A percentile compares a stretch with the other conserved stretches of the same genome.
Conservation (phyloP, 2,113 vertebrate genomes). For the Mormoops blainvillei region DNA sequence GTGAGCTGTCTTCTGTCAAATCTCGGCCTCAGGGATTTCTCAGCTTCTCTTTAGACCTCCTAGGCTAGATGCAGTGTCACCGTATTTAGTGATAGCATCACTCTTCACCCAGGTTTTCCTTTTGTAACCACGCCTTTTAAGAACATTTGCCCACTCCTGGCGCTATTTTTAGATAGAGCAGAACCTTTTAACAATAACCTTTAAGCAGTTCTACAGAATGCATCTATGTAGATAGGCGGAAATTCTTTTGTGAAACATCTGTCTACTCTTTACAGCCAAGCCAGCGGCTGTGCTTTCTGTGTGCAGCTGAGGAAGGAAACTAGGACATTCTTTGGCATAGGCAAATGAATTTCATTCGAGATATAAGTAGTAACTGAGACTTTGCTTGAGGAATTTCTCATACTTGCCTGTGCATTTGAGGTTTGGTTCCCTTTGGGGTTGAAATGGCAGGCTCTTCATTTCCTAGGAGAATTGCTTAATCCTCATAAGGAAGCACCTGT, state of each 20-base stretch:
- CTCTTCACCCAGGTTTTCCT: too few species aligned
- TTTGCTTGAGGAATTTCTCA: neutral
- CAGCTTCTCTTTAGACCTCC: too few species aligned
- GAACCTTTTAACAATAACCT: neutral
- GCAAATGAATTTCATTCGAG: neutral
- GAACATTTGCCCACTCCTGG: neutral
- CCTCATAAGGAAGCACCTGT: neutral
- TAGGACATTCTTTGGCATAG: neutral
- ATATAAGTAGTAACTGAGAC: neutral
- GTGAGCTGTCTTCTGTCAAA: rapidly evolving
- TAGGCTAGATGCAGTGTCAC: rapidly evolving
- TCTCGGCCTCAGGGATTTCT: neutral
- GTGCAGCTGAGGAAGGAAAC: neutral
- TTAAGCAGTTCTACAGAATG: neutral
- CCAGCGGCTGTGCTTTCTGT: neutral
- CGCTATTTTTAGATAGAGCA: neutral
- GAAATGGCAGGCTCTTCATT: neutral
- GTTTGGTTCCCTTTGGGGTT: neutral
- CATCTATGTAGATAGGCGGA: neutral
- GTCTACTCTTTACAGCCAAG: neutral
- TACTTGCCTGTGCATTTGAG: neutral
- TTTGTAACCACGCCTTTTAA: neutral
- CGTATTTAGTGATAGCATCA: rapidly evolving
- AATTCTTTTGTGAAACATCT: neutral
- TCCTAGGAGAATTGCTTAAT: neutral